Evolutionary conservation across 1,140 invertebrate genomes (phyloP), one percentile per base, ranked within the genome.

Genomic region (Hylyphantes graminicola): DNA sequence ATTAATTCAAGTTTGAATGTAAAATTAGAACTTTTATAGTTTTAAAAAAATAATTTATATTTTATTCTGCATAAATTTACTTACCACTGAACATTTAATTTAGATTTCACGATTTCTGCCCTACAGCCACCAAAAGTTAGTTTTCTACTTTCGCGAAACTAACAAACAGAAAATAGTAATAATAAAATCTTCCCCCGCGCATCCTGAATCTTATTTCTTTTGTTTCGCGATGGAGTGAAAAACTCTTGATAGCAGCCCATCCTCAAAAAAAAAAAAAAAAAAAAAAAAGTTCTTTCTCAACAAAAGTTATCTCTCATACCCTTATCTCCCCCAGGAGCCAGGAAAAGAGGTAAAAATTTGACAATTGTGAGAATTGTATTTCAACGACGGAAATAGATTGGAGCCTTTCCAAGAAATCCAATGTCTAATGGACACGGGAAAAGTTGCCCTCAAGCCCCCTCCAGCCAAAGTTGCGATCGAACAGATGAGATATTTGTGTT

Each of bases 351-450:
- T 75, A 75, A 75, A 50, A 63, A 61, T 75, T 75, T 75, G 21
- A 63, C 73, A 75, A 17, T 63, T 75, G 73, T 63, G 19, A 17
- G 73, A 63, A 63, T 61, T 75, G 73, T 59, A 61, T 51, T 51
- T 59, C 73, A 50, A 51, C 8, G 57, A 19, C 21, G 63, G 51
- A 75, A 75, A 75, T 75, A 75, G 73, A 75, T 75, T 75, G 73
- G 73, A 75, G 51, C 57, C n/a, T 15, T 75, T 63, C 73, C 73
- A 75, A 75, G 48, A 65, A 75, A 75, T 61, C n/a, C 19, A 48
- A 8, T 61, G 55, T n/a, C 21, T 75, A 75, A 75, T 75, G 73
- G 57, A 75, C 19, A 75, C 13, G 48, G 61, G 55, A 63, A 50
- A 63, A 75, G 73, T 61, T 61, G 63, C 73, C 51, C 63, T 75